Evolutionary conservation across 2,797 vertebrate species (phyloP).

Genomic region (Enteromius trimaculatus): DNA sequence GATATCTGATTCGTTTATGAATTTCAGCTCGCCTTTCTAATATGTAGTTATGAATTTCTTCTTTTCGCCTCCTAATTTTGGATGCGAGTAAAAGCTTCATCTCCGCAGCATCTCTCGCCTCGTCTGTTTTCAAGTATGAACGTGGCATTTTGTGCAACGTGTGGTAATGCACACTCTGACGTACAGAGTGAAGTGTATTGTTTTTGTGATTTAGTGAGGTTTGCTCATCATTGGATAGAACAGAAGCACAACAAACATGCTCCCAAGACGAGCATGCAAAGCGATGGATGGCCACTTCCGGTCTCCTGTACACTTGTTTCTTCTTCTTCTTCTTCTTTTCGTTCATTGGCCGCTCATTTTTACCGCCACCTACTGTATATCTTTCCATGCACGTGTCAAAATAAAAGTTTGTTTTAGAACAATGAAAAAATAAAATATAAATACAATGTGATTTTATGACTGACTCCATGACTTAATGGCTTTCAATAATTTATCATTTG

Average conservation of each 20-base stretch:
- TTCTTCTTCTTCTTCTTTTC: no score
- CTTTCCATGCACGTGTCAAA: not conserved
- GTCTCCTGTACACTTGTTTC: not conserved
- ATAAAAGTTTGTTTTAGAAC: constrained; percentile 12
- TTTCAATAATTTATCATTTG: not conserved
- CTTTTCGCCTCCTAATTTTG: constrained; percentile 61
- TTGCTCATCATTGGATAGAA: not conserved
- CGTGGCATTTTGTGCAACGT: not conserved
- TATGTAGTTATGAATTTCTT: constrained; percentile 53
- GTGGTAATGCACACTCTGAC: not conserved
- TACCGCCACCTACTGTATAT: no score
- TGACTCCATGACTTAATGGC: not conserved
- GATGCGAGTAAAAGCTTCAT: constrained; percentile 51
- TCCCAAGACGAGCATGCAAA: not conserved
- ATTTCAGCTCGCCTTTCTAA: constrained; percentile 55
- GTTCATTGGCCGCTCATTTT: no score
- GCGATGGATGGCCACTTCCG: not conserved
- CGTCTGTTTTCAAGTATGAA: constrained; percentile 46
- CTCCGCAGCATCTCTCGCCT: constrained; percentile 45
- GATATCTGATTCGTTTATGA: constrained; percentile 63
- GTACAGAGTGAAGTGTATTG: not conserved
- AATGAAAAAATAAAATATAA: not conserved
- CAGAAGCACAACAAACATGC: not conserved
- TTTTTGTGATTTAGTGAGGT: not conserved
- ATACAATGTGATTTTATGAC: not conserved